Evolutionary conservation across 2,797 vertebrate genomes (phyloP).

Genomic region (Helicolenus hilgendorfi): DNA sequence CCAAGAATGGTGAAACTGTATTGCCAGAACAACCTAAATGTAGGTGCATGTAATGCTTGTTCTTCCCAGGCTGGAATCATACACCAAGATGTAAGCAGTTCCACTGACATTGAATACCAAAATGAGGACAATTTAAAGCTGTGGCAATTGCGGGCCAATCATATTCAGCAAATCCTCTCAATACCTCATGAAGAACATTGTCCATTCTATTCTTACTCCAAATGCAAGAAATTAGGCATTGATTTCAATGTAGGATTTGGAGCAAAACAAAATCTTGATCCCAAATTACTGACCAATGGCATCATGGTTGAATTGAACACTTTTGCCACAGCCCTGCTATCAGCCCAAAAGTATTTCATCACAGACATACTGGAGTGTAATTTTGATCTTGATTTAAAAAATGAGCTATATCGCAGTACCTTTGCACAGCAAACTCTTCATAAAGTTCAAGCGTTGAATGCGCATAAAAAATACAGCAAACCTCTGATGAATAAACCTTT

Average conservation of each 20-base stretch:
- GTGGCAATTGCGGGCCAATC: constrained; percentile 31
- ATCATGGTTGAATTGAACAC: constrained; percentile 29
- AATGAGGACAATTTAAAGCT: neutral
- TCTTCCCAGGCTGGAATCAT: neutral
- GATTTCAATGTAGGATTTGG: constrained; percentile 43
- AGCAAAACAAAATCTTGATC: constrained; percentile 28
- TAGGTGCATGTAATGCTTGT: neutral
- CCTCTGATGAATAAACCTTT: neutral
- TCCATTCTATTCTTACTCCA: constrained; percentile 35
- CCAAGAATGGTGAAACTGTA: neutral
- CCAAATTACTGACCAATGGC: constrained; percentile 45
- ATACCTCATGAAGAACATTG: constrained; percentile 37
- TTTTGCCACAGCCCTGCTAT: constrained; percentile 9
- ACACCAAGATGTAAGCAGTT: neutral
- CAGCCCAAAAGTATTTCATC: constrained; percentile 22
- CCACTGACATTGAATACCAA: neutral
- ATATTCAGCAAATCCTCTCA: constrained; percentile 21
- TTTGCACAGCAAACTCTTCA: neutral
- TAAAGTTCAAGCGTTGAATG: too few species aligned
- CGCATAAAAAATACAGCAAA: neutral
- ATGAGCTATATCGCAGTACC: neutral
- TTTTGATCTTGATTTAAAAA: constrained; percentile 32
- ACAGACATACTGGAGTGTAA: constrained; percentile 52
- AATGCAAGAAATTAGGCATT: constrained; percentile 32
- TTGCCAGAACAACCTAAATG: neutral